These are phyloP conservation scores for Nomada fucata DNA, from an alignment of 2,888 invertebrate species.

Conservation along the genomic window DNA sequence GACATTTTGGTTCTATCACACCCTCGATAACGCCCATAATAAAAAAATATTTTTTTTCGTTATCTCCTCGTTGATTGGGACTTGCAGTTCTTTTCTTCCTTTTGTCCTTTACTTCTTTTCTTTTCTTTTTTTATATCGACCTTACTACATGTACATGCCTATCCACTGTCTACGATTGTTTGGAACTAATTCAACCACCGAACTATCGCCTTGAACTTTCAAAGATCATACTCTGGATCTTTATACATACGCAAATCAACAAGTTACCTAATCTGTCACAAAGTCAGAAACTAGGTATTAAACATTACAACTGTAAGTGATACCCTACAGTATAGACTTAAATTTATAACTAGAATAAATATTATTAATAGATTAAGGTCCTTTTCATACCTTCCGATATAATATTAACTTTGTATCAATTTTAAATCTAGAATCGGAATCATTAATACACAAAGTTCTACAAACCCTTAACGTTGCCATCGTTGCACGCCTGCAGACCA, in stretches of 20 bases:
- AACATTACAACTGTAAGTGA: constrained; percentile 61
- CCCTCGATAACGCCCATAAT: constrained; percentile 69
- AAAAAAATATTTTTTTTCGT: constrained; percentile 40
- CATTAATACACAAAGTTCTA: constrained; percentile 68
- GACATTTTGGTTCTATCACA: constrained; percentile 68
- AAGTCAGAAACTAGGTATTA: constrained; percentile 67
- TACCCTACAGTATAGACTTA: constrained; percentile 64
- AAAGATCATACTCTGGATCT: constrained; percentile 27
- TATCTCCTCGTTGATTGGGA: constrained; percentile 21
- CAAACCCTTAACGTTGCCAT: neutral
- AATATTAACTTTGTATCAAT: constrained; percentile 68
- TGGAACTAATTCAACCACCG: constrained; percentile 31
- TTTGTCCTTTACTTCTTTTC: neutral
- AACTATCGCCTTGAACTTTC: constrained; percentile 20
- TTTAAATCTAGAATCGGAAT: constrained; percentile 70
- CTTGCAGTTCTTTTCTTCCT: constrained; percentile 5
- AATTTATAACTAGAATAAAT: constrained; percentile 78
- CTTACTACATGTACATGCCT: constrained; percentile 4
- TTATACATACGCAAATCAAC: constrained; percentile 52
- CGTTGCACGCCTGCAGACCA: no score
- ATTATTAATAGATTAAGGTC: constrained; percentile 74
- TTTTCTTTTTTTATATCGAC: constrained; percentile 16
- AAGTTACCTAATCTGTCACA: constrained; percentile 66
- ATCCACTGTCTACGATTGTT: constrained; percentile 20
- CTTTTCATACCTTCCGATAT: constrained; percentile 75